Percentiles rank a stretch among this genome's conserved stretches.
These are phyloP conservation scores for Amphipyra tragopoginis DNA, from an alignment of 2,888 invertebrate genomes.

Conservation along the genomic window DNA sequence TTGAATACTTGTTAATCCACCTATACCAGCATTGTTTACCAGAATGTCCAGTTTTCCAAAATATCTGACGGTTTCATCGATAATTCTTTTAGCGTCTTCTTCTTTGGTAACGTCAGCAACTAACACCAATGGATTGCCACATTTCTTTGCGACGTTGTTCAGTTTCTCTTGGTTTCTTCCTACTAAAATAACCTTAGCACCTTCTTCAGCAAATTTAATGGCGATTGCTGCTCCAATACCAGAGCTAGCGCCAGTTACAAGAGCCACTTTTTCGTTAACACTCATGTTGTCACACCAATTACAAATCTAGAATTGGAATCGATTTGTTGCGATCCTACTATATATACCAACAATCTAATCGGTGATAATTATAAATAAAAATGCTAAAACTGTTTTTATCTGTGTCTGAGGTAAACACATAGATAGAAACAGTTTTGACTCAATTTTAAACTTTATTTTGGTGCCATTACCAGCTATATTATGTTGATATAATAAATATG, in stretches of 20 bases:
- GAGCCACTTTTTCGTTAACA: conserved; percentile 60
- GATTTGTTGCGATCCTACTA: not conserved
- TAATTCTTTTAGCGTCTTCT: conserved; percentile 32
- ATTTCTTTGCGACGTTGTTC: conserved; percentile 24
- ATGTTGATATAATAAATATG: no score
- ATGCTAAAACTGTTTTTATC: no score
- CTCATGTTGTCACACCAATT: conserved; percentile 42
- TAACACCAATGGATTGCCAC: conserved; percentile 23
- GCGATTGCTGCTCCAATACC: conserved; percentile 62
- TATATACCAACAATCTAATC: not conserved
- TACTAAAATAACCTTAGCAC: conserved; percentile 55
- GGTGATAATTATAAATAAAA: not conserved
- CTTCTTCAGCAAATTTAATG: conserved; percentile 44
- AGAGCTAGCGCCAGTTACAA: conserved; percentile 63
- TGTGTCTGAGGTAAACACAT: no score
- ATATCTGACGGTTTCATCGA: conserved; percentile 27
- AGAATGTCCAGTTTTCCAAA: conserved; percentile 46
- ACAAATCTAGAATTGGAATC: not conserved
- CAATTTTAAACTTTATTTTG: no score
- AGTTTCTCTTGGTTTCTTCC: conserved; percentile 59
- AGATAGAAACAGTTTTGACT: no score
- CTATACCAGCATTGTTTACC: conserved; percentile 52
- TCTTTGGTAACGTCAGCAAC: conserved; percentile 39
- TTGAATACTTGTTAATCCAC: not conserved
- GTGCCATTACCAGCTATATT: no score